Evolutionary conservation across 2,113 vertebrate genomes (phyloP), one percentile per base, ranked within the genome.

Genomic region (Tiliqua scincoides): DNA sequence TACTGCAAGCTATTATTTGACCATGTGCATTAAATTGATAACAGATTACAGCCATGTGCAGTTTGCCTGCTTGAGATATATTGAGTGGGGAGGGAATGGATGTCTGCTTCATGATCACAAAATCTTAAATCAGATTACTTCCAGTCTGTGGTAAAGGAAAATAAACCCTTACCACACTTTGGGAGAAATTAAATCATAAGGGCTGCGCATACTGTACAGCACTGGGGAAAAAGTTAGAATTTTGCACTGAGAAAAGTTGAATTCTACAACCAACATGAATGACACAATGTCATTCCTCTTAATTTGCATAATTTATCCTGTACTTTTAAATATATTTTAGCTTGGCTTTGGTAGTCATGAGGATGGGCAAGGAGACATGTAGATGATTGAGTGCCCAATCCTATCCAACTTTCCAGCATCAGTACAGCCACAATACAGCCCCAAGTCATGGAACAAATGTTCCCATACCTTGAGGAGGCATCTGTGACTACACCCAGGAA

Each of bases 11-110:
- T 85, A 20, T 32, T 59, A 93, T 92, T 84, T 85, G 90, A 75
- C 71, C 85, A 91, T 79, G 61, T 81, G 78, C 67, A 87, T 65
- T 54, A 91, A 92, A 93, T 84, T 87, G 89, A 93, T 87, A 77
- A 27, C 79, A 92, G 79, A 79, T 54, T 4, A 9, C 30, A 92
- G 71, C 54, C 84, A 75, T 1, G 1, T 9, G 54, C 52, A 90
- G 80, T 67, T 21, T 73, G 9, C 81, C 81, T 88, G 85, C 63
- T 30, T 84, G 9, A 32, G 23, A 35, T 59, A 89, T 82, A 89
- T 92, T 92, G 52, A 79, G 25, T 25, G n/a, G 63, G 79, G 89
- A 32, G 73, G 67, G 63, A 87, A 77, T n/a, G 70, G 83, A 15
- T 1, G 2, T 52, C 62, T 82, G 82, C 43, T 78, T 37, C 61